A percentile compares a stretch with the other conserved stretches of the same genome.
phyloP scores from a whole-genome alignment of 2,797 vertebrate species.

The Intellagama lesueurii region DNA sequence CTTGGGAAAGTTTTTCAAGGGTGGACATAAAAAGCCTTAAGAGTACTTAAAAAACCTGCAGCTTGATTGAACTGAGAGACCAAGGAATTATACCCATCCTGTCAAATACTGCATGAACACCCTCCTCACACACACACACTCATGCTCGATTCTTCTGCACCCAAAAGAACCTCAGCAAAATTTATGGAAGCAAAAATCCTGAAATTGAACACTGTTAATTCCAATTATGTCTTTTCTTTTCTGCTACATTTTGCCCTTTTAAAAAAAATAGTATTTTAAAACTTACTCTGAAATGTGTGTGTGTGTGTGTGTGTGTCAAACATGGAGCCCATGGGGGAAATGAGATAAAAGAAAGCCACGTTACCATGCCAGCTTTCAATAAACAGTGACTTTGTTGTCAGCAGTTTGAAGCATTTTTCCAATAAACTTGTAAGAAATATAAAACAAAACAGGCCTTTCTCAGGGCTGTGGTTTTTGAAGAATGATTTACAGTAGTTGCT shows the following conservation, averaged over 20 bases:
- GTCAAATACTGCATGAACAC: background rate
- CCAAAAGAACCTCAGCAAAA: background rate
- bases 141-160: background rate
- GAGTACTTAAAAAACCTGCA: background rate
- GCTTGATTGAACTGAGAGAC: background rate
- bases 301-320: background rate
- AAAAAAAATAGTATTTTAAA: background rate
- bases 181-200: background rate
- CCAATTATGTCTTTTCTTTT: background rate
- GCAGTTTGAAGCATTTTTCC: background rate
- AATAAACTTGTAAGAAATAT: background rate
- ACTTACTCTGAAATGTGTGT: background rate
- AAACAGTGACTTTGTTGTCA: background rate
- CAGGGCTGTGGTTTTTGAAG: background rate
- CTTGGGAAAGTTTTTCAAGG: background rate
- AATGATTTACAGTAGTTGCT: constrained; percentile 34
- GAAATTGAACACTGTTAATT: background rate
- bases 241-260: background rate
- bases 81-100: background rate
- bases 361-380: background rate
- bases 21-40: background rate
- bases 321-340: background rate
- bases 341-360: background rate
- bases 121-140: no score
- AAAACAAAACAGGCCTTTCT: background rate